Conservation (phyloP, 2,113 vertebrate genomes). For the Artemisiospiza belli region DNA sequence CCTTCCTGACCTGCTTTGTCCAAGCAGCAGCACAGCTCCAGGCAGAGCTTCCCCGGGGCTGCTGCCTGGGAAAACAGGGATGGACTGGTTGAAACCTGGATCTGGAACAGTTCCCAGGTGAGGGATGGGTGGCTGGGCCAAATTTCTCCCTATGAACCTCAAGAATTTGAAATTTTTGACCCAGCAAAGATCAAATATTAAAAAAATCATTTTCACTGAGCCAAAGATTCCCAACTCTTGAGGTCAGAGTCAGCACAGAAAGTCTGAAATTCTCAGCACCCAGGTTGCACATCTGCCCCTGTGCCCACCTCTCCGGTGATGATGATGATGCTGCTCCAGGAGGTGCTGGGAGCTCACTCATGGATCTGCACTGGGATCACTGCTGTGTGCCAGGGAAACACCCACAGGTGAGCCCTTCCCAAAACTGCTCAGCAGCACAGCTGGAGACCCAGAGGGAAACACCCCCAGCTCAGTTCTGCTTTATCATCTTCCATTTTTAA, state of each 20-base stretch:
- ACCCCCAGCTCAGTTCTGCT: background rate
- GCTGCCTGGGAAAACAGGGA: background rate
- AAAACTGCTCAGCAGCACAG: background rate
- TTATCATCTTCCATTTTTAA: background rate
- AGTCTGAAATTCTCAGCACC: background rate
- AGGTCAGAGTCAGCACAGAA: background rate
- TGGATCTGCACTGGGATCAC: background rate
- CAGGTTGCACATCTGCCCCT: background rate
- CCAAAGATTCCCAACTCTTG: background rate
- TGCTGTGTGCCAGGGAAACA: background rate
- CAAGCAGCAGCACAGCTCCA: background rate
- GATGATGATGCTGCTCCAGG: background rate
- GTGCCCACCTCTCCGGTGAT: fast-evolving
- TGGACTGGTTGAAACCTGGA: background rate
- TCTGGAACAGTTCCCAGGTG: background rate
- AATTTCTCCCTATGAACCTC: background rate
- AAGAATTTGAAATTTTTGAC: background rate
- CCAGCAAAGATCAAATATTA: background rate
- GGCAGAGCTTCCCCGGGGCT: background rate
- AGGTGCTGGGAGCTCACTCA: fast-evolving
- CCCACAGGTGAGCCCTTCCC: background rate
- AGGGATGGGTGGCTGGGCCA: background rate
- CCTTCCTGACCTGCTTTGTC: background rate
- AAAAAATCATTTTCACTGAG: background rate
- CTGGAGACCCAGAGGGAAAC: background rate